Conservation (phyloP, 1,140 invertebrate genomes). For the Whitmania pigra region DNA sequence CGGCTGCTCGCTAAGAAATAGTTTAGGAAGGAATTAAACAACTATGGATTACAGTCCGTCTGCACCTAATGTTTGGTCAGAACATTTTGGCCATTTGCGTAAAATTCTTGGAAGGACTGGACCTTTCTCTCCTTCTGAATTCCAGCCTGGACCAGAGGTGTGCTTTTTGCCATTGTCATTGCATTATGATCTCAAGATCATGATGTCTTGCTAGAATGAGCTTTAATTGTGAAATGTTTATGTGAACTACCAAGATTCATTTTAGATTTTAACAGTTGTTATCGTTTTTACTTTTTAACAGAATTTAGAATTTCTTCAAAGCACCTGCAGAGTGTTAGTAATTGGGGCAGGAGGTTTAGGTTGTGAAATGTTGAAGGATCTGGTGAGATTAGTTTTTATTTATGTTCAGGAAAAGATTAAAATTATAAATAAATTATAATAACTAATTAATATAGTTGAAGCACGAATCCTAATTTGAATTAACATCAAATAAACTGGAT, state of each 20-base stretch:
- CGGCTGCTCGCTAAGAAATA: too few species aligned
- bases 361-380: slow-evolving; percentile 87
- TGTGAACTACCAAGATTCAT: background rate
- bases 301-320: slow-evolving; percentile 68
- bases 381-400: slow-evolving; percentile 42
- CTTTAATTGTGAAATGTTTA: background rate
- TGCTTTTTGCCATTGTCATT: background rate
- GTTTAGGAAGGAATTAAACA: too few species aligned
- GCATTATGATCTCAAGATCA: background rate
- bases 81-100: slow-evolving; percentile 64
- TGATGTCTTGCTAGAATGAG: background rate
- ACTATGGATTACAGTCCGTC: background rate
- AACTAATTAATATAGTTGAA: background rate
- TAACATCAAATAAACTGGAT: background rate
- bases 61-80: slow-evolving; percentile 31
- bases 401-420: background rate
- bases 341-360: slow-evolving; percentile 92
- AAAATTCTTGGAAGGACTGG: slow-evolving; percentile 80
- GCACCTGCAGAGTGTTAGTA: slow-evolving; percentile 69
- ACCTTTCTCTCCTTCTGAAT: slow-evolving; percentile 81
- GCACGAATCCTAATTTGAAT: background rate
- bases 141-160: slow-evolving; percentile 66
- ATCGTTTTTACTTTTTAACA: slow-evolving; percentile 31
- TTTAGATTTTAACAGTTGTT: background rate
- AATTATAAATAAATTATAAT: background rate